Percentiles rank a stretch among this genome's conserved stretches.
phyloP scores from a whole-genome alignment of 1,140 invertebrate genomes.

The Zaprionus inermis region DNA sequence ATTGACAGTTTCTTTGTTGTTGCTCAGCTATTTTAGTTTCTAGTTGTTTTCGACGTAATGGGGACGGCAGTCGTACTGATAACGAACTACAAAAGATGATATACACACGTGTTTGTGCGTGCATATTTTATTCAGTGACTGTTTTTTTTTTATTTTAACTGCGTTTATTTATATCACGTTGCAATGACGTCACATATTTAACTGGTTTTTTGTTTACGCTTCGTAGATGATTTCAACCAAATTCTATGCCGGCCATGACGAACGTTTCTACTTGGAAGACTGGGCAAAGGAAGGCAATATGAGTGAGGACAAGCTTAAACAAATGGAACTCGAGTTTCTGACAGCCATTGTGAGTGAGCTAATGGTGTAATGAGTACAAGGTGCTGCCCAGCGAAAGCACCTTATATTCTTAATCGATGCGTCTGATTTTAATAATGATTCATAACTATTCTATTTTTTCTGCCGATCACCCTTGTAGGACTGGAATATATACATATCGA shows the following conservation, averaged over 20 bases:
- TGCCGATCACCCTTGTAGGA: constrained; percentile 86
- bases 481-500: constrained; percentile 92
- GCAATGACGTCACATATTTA: constrained; percentile 41
- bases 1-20: constrained; percentile 20
- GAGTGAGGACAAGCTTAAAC: constrained; percentile 90
- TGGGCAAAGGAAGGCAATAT: constrained; percentile 94
- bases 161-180: neutral
- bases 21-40: constrained; percentile 20
- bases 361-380: constrained; percentile 9
- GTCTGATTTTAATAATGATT: neutral
- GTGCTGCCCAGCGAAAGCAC: neutral
- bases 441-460: neutral
- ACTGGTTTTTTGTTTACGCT: constrained; percentile 13
- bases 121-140: neutral
- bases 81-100: neutral
- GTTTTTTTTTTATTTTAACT: neutral
- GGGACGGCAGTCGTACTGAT: constrained; percentile 5
- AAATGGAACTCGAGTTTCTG: constrained; percentile 94
- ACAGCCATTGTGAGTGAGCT: constrained; percentile 91
- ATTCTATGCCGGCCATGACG: constrained; percentile 96
- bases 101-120: neutral
- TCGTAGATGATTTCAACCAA: constrained; percentile 97
- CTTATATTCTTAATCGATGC: neutral
- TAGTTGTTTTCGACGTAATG: constrained; percentile 7
- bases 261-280: constrained; percentile 93